Evolutionary conservation across 2,113 vertebrate genomes (phyloP), one percentile per base, ranked within the genome.

Genomic region (Leiothrix lutea): DNA sequence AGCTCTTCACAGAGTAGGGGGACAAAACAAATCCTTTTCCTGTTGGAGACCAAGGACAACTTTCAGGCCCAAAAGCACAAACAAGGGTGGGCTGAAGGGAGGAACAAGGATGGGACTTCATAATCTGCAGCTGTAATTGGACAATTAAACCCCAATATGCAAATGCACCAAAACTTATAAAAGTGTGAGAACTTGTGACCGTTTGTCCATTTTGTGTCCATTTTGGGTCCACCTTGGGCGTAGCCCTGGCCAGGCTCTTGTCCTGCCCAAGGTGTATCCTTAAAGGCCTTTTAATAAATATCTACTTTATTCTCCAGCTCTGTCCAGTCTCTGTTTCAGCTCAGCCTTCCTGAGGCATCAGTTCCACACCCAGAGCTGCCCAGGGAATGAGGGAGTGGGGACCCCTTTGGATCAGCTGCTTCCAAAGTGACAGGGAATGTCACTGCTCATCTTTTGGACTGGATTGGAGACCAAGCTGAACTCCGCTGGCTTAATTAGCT

Each of bases 401-500:
- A 42, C 28, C n/a, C 28, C 20, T 67, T 10, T 4, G n/a, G 65
- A 61, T 11, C 53, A 33, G 57, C 83, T 67, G 42, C 84, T 78
- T 38, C 54, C 36, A 50, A 4, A 72, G 35, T 3, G 16, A 17
- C n/a, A 18, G 6, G 23, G 35, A 80, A 54, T 16, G 71, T 21
- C 67, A 42, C 14, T 24, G 57, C 61, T 88, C 21, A 3, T 74
- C 89, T 35, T 54, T 24, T 53, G 86, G 88, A 5, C 86, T 40
- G 40, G 23, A 62, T 86, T 11, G 25, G 92, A 90, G 94, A 91
- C 81, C 84, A 7, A 58, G 77, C 71, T 93, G 93, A 97, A 93
- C 93, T 89, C 78, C 14, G 44, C 74, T 67, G 85, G 40, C 86
- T 96, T 94, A 96, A 98, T 97, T 96, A 97, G 86, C 87, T 87